Conservation (phyloP, 2,888 invertebrate species). For the Megastigmus dorsalis region DNA sequence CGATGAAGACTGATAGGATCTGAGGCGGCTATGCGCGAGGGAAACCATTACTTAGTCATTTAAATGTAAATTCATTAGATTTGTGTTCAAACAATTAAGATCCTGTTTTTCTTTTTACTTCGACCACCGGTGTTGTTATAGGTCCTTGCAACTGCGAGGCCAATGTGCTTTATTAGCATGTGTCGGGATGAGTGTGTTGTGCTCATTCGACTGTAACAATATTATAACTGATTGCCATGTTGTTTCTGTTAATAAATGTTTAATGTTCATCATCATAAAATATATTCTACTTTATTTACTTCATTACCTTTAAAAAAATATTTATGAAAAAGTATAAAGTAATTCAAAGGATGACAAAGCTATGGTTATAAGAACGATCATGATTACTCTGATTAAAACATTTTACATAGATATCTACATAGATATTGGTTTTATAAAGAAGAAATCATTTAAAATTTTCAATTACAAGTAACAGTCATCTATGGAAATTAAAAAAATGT, state of each 20-base stretch:
- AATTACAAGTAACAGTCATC: too few species aligned
- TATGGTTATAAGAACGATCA: too few species aligned
- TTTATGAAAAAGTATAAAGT: not conserved
- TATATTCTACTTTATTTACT: not conserved
- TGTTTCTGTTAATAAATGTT: constrained; percentile 48
- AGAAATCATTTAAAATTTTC: too few species aligned
- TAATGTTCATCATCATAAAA: constrained; percentile 32
- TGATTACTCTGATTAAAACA: too few species aligned
- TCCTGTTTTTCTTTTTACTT: not conserved
- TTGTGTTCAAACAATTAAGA: not conserved
- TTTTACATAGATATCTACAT: too few species aligned
- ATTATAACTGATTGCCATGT: constrained; percentile 10
- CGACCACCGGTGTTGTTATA: not conserved
- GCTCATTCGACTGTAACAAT: constrained; percentile 19
- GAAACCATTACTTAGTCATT: not conserved
- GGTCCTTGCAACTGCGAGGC: not conserved
- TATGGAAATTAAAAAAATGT: too few species aligned
- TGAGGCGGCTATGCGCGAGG: not conserved
- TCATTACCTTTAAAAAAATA: not conserved
- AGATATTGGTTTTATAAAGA: too few species aligned
- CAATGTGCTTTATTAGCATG: not conserved
- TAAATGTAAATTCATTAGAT: not conserved
- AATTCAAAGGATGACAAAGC: too few species aligned
- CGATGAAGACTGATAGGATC: not conserved
- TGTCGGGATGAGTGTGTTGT: not conserved